Conservation (phyloP, 2,113 vertebrate genomes). For the Alaudala cheleensis region DNA sequence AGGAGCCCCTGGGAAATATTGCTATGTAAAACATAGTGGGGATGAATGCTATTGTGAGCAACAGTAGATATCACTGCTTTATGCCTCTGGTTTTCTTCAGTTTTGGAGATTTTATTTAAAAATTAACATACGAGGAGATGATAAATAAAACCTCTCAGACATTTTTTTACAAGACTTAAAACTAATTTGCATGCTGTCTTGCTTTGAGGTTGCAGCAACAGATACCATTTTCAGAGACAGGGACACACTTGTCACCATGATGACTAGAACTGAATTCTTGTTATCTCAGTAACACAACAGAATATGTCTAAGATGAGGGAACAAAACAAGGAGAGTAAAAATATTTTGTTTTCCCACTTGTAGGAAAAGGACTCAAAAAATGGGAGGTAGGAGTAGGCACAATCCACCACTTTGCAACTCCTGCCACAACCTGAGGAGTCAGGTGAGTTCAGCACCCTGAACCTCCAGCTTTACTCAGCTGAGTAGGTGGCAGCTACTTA, state of each 20-base stretch:
- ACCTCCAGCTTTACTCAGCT: neutral
- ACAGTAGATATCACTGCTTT: neutral
- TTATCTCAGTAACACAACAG: neutral
- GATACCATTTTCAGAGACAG: neutral
- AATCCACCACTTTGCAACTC: neutral
- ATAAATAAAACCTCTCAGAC: neutral
- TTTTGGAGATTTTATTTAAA: neutral
- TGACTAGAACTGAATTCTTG: neutral
- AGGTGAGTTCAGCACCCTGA: neutral
- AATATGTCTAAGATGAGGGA: neutral
- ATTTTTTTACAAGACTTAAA: neutral
- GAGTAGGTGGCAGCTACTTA: neutral
- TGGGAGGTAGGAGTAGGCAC: neutral
- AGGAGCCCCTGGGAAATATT: neutral
- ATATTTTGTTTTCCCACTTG: neutral
- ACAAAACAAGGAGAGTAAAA: neutral
- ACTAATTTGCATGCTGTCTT: neutral
- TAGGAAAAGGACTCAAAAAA: neutral
- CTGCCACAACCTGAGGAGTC: neutral
- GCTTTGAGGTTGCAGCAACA: neutral
- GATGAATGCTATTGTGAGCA: neutral
- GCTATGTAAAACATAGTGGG: neutral
- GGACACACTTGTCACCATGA: neutral
- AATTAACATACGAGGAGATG: neutral
- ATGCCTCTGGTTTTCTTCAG: neutral